phyloP scores from a whole-genome alignment of 2,888 invertebrate species.

The Andrena fulva region DNA sequence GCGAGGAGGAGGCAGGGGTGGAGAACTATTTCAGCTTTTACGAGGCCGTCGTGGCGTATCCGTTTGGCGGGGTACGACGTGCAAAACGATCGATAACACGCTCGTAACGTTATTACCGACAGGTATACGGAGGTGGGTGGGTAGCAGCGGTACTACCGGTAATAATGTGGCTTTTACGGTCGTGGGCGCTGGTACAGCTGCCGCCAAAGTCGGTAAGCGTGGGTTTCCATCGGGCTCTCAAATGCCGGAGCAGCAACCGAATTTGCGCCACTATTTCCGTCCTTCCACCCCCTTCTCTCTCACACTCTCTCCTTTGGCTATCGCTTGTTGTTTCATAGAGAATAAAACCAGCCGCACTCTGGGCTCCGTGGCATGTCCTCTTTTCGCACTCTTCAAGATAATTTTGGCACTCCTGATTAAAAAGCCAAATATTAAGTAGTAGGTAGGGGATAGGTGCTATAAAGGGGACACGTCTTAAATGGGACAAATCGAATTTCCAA shows the following conservation, averaged over 20 bases:
- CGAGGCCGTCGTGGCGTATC: constrained; percentile 75
- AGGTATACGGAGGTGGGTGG: constrained; percentile 74
- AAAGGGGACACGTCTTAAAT: too few species aligned
- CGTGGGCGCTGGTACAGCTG: constrained; percentile 72
- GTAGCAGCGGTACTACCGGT: constrained; percentile 76
- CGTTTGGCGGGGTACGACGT: constrained; percentile 77
- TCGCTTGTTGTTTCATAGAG: neutral
- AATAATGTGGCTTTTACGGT: constrained; percentile 78
- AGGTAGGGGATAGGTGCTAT: too few species aligned
- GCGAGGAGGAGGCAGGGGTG: constrained; percentile 26
- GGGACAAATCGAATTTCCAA: too few species aligned
- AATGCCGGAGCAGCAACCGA: constrained; percentile 59
- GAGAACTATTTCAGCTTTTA: constrained; percentile 72
- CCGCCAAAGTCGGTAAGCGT: constrained; percentile 71
- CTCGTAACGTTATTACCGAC: constrained; percentile 81
- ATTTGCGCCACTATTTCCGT: constrained; percentile 59
- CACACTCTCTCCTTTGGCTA: neutral
- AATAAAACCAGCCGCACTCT: constrained; percentile 17
- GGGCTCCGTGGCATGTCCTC: constrained; percentile 1
- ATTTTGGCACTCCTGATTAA: too few species aligned
- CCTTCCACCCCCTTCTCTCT: neutral
- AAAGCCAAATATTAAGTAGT: too few species aligned
- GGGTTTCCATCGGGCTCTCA: constrained; percentile 65
- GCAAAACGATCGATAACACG: constrained; percentile 81
- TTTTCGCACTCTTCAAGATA: neutral